Conservation (phyloP, 1,140 invertebrate genomes). For the Drosophila nigromelanica region DNA sequence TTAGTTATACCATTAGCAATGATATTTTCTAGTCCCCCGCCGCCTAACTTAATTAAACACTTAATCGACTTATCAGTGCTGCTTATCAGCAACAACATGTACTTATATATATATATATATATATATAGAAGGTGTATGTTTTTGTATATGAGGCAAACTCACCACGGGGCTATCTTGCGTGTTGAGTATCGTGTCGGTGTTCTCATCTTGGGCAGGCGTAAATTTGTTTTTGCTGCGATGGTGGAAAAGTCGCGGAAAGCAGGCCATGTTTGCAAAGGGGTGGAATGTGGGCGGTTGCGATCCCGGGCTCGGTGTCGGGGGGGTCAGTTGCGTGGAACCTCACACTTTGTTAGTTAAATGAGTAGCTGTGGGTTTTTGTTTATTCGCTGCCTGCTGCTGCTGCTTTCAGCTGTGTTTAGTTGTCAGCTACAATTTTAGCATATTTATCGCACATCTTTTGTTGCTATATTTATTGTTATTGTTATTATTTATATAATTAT, state of each 20-base stretch:
- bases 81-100: slow-evolving; percentile 50
- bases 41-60: slow-evolving; percentile 77
- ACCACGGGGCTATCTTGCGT: slow-evolving; percentile 76
- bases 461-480: slow-evolving; percentile 18
- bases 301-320: not conserved
- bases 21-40: slow-evolving; percentile 20
- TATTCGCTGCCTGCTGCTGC: slow-evolving; percentile 10
- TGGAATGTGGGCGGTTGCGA: not conserved
- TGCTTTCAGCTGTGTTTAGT: slow-evolving; percentile 29
- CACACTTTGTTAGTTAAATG: slow-evolving; percentile 25
- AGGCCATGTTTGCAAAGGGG: slow-evolving; percentile 58
- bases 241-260: slow-evolving; percentile 77
- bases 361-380: slow-evolving; percentile 2
- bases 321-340: slow-evolving; percentile 22
- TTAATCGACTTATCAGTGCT: slow-evolving; percentile 67
- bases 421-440: slow-evolving; percentile 41
- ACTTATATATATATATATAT: not conserved
- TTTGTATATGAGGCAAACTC: slow-evolving; percentile 45
- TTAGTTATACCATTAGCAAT: slow-evolving; percentile 55
- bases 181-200: slow-evolving; percentile 79
- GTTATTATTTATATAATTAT: slow-evolving; percentile 14
- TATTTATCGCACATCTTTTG: slow-evolving; percentile 39
- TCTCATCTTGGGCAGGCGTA: slow-evolving; percentile 71
- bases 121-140: not conserved
- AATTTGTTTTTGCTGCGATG: slow-evolving; percentile 77